These are phyloP conservation scores for Bursaphelenchus mucronatus DNA, from an alignment of 1,140 invertebrate genomes.

Conservation along the genomic window DNA sequence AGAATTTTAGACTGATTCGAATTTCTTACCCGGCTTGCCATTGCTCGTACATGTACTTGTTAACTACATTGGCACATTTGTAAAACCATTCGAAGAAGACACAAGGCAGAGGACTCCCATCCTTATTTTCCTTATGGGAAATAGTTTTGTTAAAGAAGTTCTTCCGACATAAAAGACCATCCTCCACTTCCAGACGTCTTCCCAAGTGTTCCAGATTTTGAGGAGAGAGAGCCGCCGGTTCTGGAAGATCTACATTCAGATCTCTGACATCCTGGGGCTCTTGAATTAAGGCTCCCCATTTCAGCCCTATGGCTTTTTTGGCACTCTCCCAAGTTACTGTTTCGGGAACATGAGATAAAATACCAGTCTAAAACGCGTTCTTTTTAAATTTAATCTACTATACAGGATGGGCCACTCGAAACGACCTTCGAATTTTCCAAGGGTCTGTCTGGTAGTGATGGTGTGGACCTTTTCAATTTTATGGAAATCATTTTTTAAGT, in stretches of 20 bases:
- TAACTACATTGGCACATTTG: slow-evolving; percentile 24
- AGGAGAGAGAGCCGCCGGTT: slow-evolving; percentile 11
- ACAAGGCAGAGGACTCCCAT: slow-evolving; percentile 25
- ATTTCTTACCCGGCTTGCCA: slow-evolving; percentile 31
- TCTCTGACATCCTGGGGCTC: slow-evolving; percentile 30
- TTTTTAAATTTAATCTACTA: not conserved
- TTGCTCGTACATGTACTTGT: slow-evolving; percentile 36
- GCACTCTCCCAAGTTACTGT: slow-evolving; percentile 23
- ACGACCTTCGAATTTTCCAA: too few species aligned
- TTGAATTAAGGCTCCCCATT: slow-evolving; percentile 29
- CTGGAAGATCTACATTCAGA: slow-evolving; percentile 25
- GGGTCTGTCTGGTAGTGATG: too few species aligned
- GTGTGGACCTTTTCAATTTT: too few species aligned
- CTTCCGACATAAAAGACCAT: slow-evolving; percentile 25
- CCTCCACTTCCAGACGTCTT: slow-evolving; percentile 20
- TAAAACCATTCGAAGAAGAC: slow-evolving; percentile 34
- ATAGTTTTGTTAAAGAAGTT: slow-evolving; percentile 32
- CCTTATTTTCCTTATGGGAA: slow-evolving; percentile 28
- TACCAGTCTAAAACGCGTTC: slow-evolving; percentile 23
- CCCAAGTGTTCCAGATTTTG: slow-evolving; percentile 29
- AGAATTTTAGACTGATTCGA: not conserved
- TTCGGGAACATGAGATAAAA: slow-evolving; percentile 28
- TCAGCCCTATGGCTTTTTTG: slow-evolving; percentile 24
- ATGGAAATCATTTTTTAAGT: too few species aligned
- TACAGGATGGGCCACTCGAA: too few species aligned